A percentile compares a stretch with the other conserved stretches of the same genome.
Conservation (phyloP, 1,140 invertebrate species). For the Brachionus asplanchnoidis region DNA sequence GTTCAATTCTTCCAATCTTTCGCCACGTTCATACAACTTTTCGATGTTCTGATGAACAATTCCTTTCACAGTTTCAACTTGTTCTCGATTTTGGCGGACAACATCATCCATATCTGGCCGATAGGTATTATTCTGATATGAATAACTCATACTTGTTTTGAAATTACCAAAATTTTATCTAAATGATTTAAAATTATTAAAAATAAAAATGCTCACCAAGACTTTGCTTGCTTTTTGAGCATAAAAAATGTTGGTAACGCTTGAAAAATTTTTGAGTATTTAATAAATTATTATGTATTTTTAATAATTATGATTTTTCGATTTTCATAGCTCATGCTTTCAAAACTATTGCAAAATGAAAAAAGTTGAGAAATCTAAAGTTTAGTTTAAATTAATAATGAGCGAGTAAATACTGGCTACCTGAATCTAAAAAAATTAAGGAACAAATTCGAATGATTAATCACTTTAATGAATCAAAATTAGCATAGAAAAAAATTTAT, state of each 20-base stretch:
- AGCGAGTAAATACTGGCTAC: not conserved
- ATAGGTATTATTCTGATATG: not conserved
- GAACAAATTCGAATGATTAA: not conserved
- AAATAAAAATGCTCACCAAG: not conserved
- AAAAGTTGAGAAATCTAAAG: no score
- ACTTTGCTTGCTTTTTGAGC: not conserved
- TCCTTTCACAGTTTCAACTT: slow-evolving; percentile 20
- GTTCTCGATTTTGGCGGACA: not conserved
- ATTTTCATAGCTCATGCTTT: not conserved
- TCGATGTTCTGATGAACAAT: slow-evolving; percentile 19
- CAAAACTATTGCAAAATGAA: not conserved
- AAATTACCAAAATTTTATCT: slow-evolving; percentile 3
- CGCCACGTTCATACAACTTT: slow-evolving; percentile 6
- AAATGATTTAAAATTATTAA: not conserved
- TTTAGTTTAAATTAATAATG: not conserved
- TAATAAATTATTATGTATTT: not conserved
- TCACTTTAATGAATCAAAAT: not conserved
- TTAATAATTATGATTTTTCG: not conserved
- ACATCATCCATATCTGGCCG: not conserved
- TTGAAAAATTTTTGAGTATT: not conserved
- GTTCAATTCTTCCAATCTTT: not conserved
- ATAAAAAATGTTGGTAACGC: not conserved
- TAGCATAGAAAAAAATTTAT: not conserved
- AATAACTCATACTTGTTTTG: not conserved
- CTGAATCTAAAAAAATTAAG: not conserved